Evolutionary conservation across 2,797 vertebrate species (phyloP), one percentile per base, ranked within the genome.

Genomic region (Poliocrania exsul): DNA sequence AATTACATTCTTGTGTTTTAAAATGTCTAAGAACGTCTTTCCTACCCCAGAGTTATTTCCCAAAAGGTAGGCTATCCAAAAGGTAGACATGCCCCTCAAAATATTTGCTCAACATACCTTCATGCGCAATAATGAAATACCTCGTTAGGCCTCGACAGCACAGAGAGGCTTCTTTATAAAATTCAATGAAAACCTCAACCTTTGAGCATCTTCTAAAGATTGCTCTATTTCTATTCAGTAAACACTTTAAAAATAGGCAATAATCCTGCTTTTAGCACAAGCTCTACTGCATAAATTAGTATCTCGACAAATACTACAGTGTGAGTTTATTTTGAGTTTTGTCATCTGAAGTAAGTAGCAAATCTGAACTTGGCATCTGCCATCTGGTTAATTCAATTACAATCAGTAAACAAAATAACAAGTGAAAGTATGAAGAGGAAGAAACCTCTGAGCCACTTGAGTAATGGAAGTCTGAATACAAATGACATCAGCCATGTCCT

Each of bases 351-450:
- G 17, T 28, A 81, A 77, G 21, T 6, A 82, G 54, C 18, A 74
- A 90, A 88, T 31, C 40, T 29, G 54, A 86, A 91, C 26, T 46
- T 75, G 47, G 25, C 70, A 70, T 83, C 35, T 92, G 46, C 80
- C 85, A 72, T 88, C 70, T 94, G 82, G 54, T 79, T 93, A 92
- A 91, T 88, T 92, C 2, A 5, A 78, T 86, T 89, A 31, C 37
- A 61, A 51, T 65, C 53, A 57, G 10, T 83, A 74, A 91, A 91
- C 50, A 72, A 89, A 91, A 81, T 61, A 44, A 88, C 44, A 46
- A 71, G 17, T 17, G 46, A 78, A 90, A 70, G 17, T 35, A 69
- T 38, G 62, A 88, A 69, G 44, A 88, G n/a, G 7, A 88, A 72
- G 54, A 90, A 92, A 86, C 6, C 5, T 56, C n/a, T 49, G 51